Evolutionary conservation across 1,140 invertebrate genomes (phyloP).

Genomic region (Contarinia nasturtii): DNA sequence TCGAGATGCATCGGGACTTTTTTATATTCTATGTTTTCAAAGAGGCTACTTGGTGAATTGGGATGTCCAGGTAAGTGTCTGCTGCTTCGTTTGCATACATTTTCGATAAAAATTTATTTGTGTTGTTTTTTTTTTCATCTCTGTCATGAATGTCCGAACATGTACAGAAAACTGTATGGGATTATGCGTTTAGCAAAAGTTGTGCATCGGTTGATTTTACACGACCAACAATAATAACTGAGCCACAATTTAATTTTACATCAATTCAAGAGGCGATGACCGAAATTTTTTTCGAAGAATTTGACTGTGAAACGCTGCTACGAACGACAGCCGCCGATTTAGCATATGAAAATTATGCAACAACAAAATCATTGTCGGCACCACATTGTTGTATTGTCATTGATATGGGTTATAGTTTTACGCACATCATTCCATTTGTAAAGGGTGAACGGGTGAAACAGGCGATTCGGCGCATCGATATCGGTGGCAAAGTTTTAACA

Average conservation of each 20-base stretch:
- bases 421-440: conserved; percentile 88
- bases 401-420: conserved; percentile 90
- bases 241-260: conserved; percentile 86
- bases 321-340: conserved; percentile 58
- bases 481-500: conserved; percentile 93
- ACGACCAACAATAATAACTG: conserved; percentile 72
- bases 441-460: conserved; percentile 66
- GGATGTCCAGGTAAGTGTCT: conserved; percentile 56
- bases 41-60: conserved; percentile 91
- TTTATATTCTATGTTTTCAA: conserved; percentile 86
- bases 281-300: conserved; percentile 97
- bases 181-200: conserved; percentile 83
- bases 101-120: background rate
- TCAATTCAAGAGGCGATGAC: conserved; percentile 83
- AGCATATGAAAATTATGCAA: conserved; percentile 39
- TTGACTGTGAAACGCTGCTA: conserved; percentile 71
- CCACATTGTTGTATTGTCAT: conserved; percentile 66
- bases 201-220: conserved; percentile 57
- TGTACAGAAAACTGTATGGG: conserved; percentile 73
- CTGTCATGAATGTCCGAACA: too few relatives aligned
- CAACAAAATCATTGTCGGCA: conserved; percentile 19
- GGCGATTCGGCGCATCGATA: conserved; percentile 67
- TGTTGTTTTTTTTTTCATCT: too few relatives aligned
- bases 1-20: conserved; percentile 84
- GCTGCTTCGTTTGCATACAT: background rate